Base-by-base conservation (phyloP, 2,113 vertebrate species). In the Tetraodon nigroviridis region DNA sequence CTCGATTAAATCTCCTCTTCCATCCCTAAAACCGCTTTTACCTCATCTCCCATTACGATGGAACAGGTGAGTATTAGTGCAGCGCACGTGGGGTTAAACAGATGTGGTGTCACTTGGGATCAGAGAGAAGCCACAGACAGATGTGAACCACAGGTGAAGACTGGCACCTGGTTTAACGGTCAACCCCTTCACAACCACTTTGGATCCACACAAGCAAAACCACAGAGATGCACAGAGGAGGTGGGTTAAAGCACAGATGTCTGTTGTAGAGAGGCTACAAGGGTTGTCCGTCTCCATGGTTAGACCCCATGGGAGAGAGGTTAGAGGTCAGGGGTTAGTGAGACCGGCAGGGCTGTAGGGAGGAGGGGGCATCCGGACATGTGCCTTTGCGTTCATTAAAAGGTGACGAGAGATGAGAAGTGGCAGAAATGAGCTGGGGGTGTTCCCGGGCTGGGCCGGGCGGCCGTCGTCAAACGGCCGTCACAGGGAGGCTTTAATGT, bases 271-370 rank as follows among this genome's bases (percentile, higher is more conserved):
- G 55, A 63, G 68, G 68, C 67, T 64, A 82, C 48, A 76, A 92
- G 92, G 92, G 93, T 94, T 94, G 93, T 92, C 93, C 92, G 92
- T 94, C 92, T 94, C 93, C 93, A 94, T 94, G 93, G 93, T 84
- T 86, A 88, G 86, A 86, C 83, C 84, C 93, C 92, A 93, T 94
- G 93, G 93, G 81, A 80, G 58, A 81, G 48, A 59, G 83, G 85
- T 88, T 85, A 87, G 55, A 86, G 84, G 71, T 83, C 68, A 78
- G 67, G 72, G 72, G 86, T 87, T 84, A 87, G 85, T 84, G 66
- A 69, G 80, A 75, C 70, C 57, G 61, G 85, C 88, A 89, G 87
- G 86, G 89, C 88, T 90, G 88, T 88, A 88, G 85, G 77, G 87
- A 86, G 65, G 67, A 69, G 74, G 78, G 73, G 84, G 66, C 71